Evolutionary conservation across 2,888 invertebrate species (phyloP).

Genomic region (Nomada hirtipes): DNA sequence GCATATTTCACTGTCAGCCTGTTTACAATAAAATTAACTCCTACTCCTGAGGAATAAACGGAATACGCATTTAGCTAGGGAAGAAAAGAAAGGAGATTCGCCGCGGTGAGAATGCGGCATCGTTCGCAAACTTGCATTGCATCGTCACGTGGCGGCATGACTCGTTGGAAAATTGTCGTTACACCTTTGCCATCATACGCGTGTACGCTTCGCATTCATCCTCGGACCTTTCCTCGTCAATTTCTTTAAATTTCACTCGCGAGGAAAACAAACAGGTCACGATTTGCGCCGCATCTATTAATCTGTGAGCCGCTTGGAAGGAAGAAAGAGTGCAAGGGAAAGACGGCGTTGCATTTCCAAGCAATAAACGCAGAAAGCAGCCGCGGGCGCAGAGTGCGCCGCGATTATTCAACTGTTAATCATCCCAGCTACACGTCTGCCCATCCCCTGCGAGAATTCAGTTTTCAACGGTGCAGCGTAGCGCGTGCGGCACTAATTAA

Average conservation of each 20-base stretch:
- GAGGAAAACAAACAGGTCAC: neutral
- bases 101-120: neutral
- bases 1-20: slow-evolving; percentile 67
- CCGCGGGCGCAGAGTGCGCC: too few relatives aligned
- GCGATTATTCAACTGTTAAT: slow-evolving; percentile 43
- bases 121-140: neutral
- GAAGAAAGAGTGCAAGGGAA: neutral
- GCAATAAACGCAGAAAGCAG: too few relatives aligned
- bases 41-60: slow-evolving; percentile 72
- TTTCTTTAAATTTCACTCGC: too few relatives aligned
- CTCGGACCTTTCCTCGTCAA: neutral
- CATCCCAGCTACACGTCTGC: slow-evolving; percentile 18
- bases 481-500: slow-evolving; percentile 66
- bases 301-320: neutral
- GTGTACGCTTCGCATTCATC: neutral
- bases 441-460: slow-evolving; percentile 40
- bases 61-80: slow-evolving; percentile 66
- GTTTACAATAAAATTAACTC: slow-evolving; percentile 78
- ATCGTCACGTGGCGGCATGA: slow-evolving; percentile 4
- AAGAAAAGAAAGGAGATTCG: slow-evolving; percentile 1
- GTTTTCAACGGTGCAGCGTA: slow-evolving; percentile 36
- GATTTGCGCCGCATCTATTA: neutral
- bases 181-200: neutral
- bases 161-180: slow-evolving; percentile 15
- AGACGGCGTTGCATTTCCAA: neutral